Evolutionary conservation across 2,888 invertebrate genomes (phyloP).

Genomic region (Drosophila dives): DNA sequence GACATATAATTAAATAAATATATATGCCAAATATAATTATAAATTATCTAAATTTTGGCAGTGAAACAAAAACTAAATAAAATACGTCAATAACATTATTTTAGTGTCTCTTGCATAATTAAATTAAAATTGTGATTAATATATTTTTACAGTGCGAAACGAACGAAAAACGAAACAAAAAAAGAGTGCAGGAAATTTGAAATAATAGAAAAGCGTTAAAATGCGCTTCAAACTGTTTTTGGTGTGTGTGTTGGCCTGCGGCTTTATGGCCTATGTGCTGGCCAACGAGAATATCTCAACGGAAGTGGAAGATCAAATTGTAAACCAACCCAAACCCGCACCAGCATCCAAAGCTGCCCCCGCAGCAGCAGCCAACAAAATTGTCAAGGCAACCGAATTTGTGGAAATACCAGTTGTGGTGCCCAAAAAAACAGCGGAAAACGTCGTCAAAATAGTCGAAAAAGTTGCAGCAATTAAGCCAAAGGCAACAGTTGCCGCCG

Average conservation of each 20-base stretch:
- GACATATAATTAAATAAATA: constrained; percentile 13
- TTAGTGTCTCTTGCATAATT: constrained; percentile 27
- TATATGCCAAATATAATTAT: background rate
- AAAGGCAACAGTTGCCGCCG: constrained; percentile 21
- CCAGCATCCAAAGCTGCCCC: background rate
- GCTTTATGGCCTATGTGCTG: constrained; percentile 69
- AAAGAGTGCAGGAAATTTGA: constrained; percentile 6
- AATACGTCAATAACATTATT: background rate
- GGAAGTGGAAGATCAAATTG: constrained; percentile 68
- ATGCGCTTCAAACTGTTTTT: constrained; percentile 81
- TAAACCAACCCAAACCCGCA: constrained; percentile 8
- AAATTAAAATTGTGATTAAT: constrained; percentile 26
- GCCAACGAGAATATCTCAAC: constrained; percentile 78
- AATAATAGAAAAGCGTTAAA: constrained; percentile 34
- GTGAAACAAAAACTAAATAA: background rate
- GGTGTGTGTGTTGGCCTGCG: constrained; percentile 75
- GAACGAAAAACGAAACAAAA: constrained; percentile 41
- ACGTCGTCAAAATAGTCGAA: constrained; percentile 26
- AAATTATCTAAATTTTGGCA: background rate
- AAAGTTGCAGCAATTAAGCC: constrained; percentile 13
- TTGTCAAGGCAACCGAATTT: constrained; percentile 52
- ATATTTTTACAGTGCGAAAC: constrained; percentile 64
- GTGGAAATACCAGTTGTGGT: constrained; percentile 60
- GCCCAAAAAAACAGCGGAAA: constrained; percentile 33
- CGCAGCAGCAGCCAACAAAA: constrained; percentile 37